Base-by-base conservation (phyloP, 2,797 vertebrate species). In the Oreochromis mossambicus region DNA sequence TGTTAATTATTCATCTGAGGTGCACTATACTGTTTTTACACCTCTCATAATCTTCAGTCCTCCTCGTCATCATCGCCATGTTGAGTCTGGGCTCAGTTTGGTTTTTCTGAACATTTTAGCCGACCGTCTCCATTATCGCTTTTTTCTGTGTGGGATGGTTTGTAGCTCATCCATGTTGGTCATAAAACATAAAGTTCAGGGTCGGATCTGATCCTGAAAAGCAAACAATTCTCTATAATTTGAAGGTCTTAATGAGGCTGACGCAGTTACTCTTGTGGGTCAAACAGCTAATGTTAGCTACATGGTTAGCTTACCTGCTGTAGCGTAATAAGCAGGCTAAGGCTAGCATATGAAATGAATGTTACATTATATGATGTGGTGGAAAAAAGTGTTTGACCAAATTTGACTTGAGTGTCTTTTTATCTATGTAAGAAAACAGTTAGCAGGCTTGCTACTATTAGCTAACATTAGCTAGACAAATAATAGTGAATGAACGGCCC, bases 1-100 rank as follows among this genome's bases (percentile, higher is more conserved):
- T 80, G 82, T 92, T 91, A 91, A 92, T 93, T 84, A 91, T 92
- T 93, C 51, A 92, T 88, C 68, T 17, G 32, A 26, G 55, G 17
- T 52, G 83, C 81, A 79, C 58, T 86, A 79, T 43, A 38, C 73
- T 54, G 82, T 86, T 82, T 87, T 82, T 63, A 63, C 58, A 77
- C 81, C 82, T 80, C 81, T 86, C 77, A 61, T 51, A 77, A 48
- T 83, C 85, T 78, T 81, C 76, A 50, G 46, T 79, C 73, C 3
- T 88, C 55, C 6, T 86, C 36, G 6, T 86, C 82, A 15, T 75
- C 66, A 15, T 78, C 38, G 4, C 51, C 70, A 17, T 54, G 43
- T 56, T 78, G 79, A 29, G 55, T 38, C 32, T n/a, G 68, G 8
- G 8, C 19, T 52, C 70, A 13, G 1, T 50, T 50, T 75, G 46